A percentile compares a stretch with the other conserved stretches of the same genome.
phyloP scores from a whole-genome alignment of 2,888 invertebrate species.

The Anoncus sp. region DNA sequence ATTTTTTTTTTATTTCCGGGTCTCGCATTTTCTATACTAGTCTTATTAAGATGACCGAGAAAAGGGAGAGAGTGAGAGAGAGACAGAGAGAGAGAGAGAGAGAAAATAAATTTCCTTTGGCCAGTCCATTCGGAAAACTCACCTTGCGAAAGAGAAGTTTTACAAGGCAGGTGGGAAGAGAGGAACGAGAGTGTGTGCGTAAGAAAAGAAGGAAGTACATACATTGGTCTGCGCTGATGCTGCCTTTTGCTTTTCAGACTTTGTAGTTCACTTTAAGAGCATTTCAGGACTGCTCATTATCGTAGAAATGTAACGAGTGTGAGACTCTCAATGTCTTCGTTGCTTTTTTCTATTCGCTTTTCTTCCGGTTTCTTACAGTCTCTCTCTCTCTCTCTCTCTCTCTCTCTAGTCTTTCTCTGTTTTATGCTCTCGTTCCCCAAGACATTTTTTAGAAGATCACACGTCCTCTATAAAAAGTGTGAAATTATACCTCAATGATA shows the following conservation, averaged over 20 bases:
- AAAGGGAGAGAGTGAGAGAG: not conserved
- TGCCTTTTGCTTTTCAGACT: conserved; percentile 33
- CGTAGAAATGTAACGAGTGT: conserved; percentile 41
- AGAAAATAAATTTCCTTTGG: conserved; percentile 47
- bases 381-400: conserved; percentile 3
- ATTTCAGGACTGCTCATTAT: conserved; percentile 56
- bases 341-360: conserved; percentile 1
- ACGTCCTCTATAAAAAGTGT: not conserved
- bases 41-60: not conserved
- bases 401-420: conserved; percentile 5
- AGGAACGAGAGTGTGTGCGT: conserved; percentile 7
- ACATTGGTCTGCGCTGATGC: conserved; percentile 48
- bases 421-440: not conserved
- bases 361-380: conserved; percentile 16
- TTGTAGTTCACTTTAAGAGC: conserved; percentile 22
- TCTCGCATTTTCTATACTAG: conserved; percentile 14
- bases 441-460: conserved; percentile 21
- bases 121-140: conserved; percentile 35
- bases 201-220: conserved; percentile 54
- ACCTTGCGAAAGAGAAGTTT: conserved; percentile 35
- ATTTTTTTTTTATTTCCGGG: conserved; percentile 31
- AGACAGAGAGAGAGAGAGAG: conserved; percentile 2
- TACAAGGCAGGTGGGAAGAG: conserved; percentile 41
- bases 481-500: not conserved
- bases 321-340: conserved; percentile 10